Evolutionary conservation across 1,140 invertebrate species (phyloP).

Genomic region (Melipona quadrifasciata): DNA sequence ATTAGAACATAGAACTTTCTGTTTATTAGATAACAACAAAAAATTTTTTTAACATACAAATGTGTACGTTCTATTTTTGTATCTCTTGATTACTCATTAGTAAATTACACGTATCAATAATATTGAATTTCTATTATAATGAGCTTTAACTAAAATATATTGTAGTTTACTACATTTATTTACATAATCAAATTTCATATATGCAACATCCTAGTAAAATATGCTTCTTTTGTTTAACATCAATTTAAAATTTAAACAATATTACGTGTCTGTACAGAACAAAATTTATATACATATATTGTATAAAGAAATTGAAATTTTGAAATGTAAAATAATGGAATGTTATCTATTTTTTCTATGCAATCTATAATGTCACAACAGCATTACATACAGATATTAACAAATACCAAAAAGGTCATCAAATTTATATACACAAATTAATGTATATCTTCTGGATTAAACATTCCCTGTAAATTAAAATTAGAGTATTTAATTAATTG

Average conservation of each 20-base stretch:
- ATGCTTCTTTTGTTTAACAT: neutral
- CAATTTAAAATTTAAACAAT: conserved; percentile 19
- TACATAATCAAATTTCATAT: conserved; percentile 18
- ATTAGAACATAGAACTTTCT: neutral
- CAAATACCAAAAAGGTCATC: conserved; percentile 22
- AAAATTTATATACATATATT: conserved; percentile 23
- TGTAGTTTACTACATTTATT: conserved; percentile 12
- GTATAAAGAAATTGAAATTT: conserved; percentile 3
- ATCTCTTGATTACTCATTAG: neutral
- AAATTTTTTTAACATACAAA: too few species aligned
- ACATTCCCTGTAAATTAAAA: conserved; percentile 88
- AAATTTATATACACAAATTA: conserved; percentile 56
- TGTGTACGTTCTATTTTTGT: neutral
- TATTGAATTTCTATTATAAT: neutral
- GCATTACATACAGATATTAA: conserved; percentile 31
- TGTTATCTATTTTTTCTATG: conserved; percentile 41
- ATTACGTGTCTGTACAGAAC: conserved; percentile 12
- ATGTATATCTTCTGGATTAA: conserved; percentile 90
- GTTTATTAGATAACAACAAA: neutral
- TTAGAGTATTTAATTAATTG: conserved; percentile 19
- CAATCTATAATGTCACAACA: conserved; percentile 16
- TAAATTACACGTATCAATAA: neutral
- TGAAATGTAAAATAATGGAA: conserved; percentile 35
- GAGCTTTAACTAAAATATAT: conserved; percentile 15
- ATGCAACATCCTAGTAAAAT: neutral